phyloP scores from a whole-genome alignment of 2,113 vertebrate genomes.

The Anguilla rostrata region DNA sequence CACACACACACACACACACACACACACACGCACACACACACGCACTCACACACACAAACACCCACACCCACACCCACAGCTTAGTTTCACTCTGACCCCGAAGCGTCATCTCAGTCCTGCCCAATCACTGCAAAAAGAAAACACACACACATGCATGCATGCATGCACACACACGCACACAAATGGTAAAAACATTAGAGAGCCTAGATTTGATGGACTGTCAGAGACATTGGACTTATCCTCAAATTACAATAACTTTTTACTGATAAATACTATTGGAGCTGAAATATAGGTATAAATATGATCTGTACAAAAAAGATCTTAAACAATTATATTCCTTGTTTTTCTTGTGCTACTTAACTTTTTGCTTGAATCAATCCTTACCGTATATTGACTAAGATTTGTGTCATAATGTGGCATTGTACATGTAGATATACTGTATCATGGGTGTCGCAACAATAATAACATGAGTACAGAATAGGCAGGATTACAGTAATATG shows the following conservation, averaged over 20 bases:
- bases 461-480: neutral
- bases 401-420: neutral
- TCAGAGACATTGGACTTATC: neutral
- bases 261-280: neutral
- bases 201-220: no score
- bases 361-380: neutral
- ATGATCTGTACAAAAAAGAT: no score
- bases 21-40: slow-evolving; percentile 19
- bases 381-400: neutral
- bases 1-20: slow-evolving; percentile 31
- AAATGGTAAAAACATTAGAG: neutral
- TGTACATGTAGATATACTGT: neutral
- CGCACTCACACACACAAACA: neutral
- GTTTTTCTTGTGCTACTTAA: no score
- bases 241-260: neutral
- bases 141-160: no score
- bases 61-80: neutral
- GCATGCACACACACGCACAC: slow-evolving; percentile 37
- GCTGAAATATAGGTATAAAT: no score
- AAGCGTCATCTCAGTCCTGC: neutral
- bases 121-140: neutral
- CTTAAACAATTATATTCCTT: no score
- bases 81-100: neutral
- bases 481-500: neutral
- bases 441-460: neutral